These are phyloP conservation scores for Menidia beryllina DNA, from an alignment of 2,113 vertebrate species.

Conservation along the genomic window DNA sequence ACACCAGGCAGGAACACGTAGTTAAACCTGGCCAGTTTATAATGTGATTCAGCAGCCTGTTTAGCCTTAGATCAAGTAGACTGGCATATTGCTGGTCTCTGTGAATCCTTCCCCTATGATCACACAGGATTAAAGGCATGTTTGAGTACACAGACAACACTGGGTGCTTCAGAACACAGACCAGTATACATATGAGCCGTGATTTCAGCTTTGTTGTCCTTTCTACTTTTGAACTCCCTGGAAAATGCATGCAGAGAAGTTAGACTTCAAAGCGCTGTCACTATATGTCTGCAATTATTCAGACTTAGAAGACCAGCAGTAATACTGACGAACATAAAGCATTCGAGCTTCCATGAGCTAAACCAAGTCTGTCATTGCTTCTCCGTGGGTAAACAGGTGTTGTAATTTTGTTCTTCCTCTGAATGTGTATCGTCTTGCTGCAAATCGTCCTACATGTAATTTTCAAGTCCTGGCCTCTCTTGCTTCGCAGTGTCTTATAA, in stretches of 20 bases:
- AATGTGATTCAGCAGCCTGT: constrained; percentile 11
- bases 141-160: constrained; percentile 29
- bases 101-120: constrained; percentile 9
- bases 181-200: constrained; percentile 27
- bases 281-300: constrained; percentile 40
- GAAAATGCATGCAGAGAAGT: constrained; percentile 54
- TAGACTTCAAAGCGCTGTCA: constrained; percentile 62
- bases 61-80: constrained; percentile 27
- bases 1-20: constrained; percentile 1
- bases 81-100: not conserved
- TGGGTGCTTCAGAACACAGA: constrained; percentile 36
- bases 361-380: constrained; percentile 29
- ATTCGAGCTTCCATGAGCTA: constrained; percentile 27
- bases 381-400: constrained; percentile 37
- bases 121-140: constrained; percentile 48
- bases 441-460: constrained; percentile 31
- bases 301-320: constrained; percentile 34
- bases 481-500: not conserved
- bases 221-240: constrained; percentile 61
- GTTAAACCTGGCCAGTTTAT: constrained; percentile 9
- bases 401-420: constrained; percentile 28
- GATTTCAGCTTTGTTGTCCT: constrained; percentile 61
- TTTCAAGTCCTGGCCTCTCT: constrained; percentile 22
- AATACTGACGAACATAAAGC: constrained; percentile 39
- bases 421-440: constrained; percentile 16